These are phyloP conservation scores for Minunthozetes semirufus DNA, from an alignment of 2,888 invertebrate genomes.

Conservation along the genomic window DNA sequence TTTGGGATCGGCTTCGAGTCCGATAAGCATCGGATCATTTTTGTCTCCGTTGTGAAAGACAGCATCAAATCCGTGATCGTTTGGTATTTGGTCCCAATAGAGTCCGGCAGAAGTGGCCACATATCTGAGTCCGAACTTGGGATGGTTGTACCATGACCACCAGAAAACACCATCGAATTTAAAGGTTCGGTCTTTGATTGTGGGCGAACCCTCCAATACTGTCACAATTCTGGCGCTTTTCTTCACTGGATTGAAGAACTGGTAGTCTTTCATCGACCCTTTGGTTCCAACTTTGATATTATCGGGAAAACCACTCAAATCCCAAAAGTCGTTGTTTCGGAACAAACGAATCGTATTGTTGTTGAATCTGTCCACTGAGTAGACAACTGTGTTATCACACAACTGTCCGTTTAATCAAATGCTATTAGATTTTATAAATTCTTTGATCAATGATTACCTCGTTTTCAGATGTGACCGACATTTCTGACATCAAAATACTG, in stretches of 20 bases:
- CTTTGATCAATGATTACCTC: no score
- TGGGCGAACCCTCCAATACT: neutral
- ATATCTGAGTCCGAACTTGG: neutral
- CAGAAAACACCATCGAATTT: neutral
- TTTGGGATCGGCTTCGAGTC: neutral
- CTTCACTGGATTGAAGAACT: neutral
- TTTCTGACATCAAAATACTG: no score
- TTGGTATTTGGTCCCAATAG: neutral
- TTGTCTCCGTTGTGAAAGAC: constrained; percentile 9
- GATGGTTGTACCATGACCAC: neutral
- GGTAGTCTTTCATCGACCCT: neutral
- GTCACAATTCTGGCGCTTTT: neutral
- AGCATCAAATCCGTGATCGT: neutral
- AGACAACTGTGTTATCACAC: neutral
- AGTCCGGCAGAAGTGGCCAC: neutral
- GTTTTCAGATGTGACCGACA: no score
- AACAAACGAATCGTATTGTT: neutral
- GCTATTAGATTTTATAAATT: no score
- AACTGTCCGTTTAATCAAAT: neutral
- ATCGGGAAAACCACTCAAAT: neutral
- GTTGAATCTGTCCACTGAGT: neutral
- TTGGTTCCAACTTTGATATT: neutral
- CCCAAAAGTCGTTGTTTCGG: neutral
- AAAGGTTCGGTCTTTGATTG: neutral
- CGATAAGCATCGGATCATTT: neutral